phyloP scores from a whole-genome alignment of 2,797 vertebrate genomes.

The Lepus townsendii region DNA sequence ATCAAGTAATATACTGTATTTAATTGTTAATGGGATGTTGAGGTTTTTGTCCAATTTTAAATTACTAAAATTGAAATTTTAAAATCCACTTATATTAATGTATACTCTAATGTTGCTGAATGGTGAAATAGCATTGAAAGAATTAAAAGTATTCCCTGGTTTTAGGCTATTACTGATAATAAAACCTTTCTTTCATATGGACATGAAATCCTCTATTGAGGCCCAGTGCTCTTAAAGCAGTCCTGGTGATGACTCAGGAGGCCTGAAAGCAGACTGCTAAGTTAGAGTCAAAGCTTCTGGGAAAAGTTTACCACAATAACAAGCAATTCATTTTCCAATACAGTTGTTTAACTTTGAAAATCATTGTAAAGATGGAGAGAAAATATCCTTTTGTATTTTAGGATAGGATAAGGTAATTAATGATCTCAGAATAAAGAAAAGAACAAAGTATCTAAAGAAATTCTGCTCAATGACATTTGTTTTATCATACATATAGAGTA shows the following conservation, averaged over 20 bases:
- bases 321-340: conserved; percentile 70
- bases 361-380: conserved; percentile 72
- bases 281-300: conserved; percentile 59
- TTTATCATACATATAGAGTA: background rate
- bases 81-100: background rate
- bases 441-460: background rate
- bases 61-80: conserved; percentile 15
- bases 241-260: conserved; percentile 70
- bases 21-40: background rate
- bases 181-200: conserved; percentile 31
- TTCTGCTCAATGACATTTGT: background rate
- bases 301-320: conserved; percentile 64
- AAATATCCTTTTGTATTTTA: conserved; percentile 76
- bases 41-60: background rate
- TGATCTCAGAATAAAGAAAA: conserved; percentile 17
- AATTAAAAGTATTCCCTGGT: background rate
- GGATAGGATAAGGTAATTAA: background rate
- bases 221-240: conserved; percentile 53
- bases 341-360: conserved; percentile 76
- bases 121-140: background rate
- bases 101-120: background rate
- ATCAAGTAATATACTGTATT: background rate
- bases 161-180: background rate
- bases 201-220: conserved; percentile 65
- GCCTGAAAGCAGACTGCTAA: conserved; percentile 62